These are phyloP conservation scores for Cyphomyrus plagiostoma DNA, from an alignment of 2,113 vertebrate genomes.

Conservation along the genomic window DNA sequence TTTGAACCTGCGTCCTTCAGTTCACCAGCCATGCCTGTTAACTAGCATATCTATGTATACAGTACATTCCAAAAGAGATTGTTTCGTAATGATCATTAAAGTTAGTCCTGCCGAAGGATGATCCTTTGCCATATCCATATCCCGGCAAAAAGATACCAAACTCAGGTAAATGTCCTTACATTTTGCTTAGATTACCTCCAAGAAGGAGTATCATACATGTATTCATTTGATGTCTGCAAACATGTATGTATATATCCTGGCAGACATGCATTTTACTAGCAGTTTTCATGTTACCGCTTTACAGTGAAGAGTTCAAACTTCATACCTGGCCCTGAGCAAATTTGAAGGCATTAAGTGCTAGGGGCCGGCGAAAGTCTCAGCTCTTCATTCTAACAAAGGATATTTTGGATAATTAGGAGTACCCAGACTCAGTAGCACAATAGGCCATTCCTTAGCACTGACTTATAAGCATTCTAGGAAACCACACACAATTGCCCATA, in stretches of 20 bases:
- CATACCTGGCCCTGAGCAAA: constrained; percentile 9
- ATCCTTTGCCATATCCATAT: not conserved
- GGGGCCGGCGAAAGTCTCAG: constrained; percentile 27
- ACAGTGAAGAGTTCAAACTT: not conserved
- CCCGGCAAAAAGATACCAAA: not conserved
- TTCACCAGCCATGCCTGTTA: not conserved
- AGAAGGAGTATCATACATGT: not conserved
- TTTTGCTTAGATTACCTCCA: not conserved
- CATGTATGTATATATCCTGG: not conserved
- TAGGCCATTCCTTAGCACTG: constrained; percentile 11
- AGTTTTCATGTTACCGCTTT: not conserved
- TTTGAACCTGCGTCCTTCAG: not conserved
- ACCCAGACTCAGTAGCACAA: not conserved
- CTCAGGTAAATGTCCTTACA: not conserved
- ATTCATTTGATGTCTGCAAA: not conserved
- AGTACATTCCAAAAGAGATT: not conserved
- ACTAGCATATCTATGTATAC: not conserved
- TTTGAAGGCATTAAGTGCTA: constrained; percentile 19
- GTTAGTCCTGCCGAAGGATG: not conserved
- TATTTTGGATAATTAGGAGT: constrained; percentile 27
- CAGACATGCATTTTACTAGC: not conserved
- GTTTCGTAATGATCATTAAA: not conserved
- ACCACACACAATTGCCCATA: not conserved
- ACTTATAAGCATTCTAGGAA: not conserved
- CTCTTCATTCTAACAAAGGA: constrained; percentile 25